phyloP scores from a whole-genome alignment of 2,113 vertebrate species.

The Elachura formosa region DNA sequence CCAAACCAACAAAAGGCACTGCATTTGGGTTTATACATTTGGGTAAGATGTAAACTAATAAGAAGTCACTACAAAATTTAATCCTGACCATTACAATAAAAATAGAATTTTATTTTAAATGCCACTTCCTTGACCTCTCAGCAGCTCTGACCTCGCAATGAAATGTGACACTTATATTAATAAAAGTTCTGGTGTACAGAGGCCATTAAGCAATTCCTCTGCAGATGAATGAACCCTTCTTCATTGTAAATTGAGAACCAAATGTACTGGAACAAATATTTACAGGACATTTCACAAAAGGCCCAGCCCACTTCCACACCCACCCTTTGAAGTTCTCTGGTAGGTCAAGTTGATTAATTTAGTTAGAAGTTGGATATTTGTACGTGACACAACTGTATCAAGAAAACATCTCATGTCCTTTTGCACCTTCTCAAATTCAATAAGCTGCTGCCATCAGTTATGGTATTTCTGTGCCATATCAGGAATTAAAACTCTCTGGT shows the following conservation, averaged over 20 bases:
- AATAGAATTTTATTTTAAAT: neutral
- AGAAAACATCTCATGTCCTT: neutral
- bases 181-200: neutral
- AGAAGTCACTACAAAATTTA: neutral
- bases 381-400: neutral
- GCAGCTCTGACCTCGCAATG: neutral
- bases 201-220: slow-evolving; percentile 19
- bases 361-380: neutral
- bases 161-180: neutral
- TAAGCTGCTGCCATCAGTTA: neutral
- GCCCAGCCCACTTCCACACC: neutral
- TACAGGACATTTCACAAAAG: slow-evolving; percentile 7
- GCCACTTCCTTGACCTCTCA: neutral
- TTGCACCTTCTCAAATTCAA: neutral
- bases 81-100: neutral
- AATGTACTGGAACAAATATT: slow-evolving; percentile 37
- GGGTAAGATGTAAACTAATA: neutral
- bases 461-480: rapidly evolving
- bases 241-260: slow-evolving; percentile 33
- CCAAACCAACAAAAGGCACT: neutral
- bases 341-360: neutral
- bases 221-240: slow-evolving; percentile 30
- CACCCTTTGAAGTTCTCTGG: neutral
- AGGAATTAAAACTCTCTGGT: neutral
- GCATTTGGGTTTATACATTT: neutral